Evolutionary conservation across 2,113 vertebrate genomes (phyloP).

Genomic region (Theristicus caerulescens): DNA sequence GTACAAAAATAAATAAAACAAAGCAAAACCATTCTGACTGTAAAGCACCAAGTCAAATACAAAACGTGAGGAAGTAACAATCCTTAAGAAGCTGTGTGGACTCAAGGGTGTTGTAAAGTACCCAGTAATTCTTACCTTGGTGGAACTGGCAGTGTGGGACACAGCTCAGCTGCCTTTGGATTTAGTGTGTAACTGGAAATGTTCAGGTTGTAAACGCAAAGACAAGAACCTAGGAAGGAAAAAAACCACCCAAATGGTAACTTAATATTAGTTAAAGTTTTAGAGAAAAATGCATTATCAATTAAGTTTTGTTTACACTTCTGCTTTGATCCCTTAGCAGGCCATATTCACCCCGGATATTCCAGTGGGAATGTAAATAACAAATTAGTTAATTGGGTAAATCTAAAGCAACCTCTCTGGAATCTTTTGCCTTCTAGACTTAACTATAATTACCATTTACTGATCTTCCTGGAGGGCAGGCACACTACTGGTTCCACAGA

Average conservation of each 20-base stretch:
- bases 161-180: conserved; percentile 65
- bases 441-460: background rate
- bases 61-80: background rate
- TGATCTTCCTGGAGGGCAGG: background rate
- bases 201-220: conserved; percentile 76
- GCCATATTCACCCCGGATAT: background rate
- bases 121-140: conserved; percentile 69
- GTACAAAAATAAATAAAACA: background rate
- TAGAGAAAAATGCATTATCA: background rate
- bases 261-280: background rate
- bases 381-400: background rate
- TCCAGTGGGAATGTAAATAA: background rate
- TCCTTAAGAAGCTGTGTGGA: background rate
- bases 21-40: background rate
- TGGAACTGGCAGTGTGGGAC: conserved; percentile 78
- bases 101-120: background rate
- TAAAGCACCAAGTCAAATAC: background rate
- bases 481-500: background rate
- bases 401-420: background rate
- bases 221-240: conserved; percentile 71
- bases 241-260: background rate
- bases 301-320: background rate
- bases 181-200: conserved; percentile 68
- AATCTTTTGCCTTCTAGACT: background rate
- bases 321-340: background rate